These are phyloP conservation scores for Conus canariensis DNA, from an alignment of 2,888 invertebrate species.

Conservation along the genomic window DNA sequence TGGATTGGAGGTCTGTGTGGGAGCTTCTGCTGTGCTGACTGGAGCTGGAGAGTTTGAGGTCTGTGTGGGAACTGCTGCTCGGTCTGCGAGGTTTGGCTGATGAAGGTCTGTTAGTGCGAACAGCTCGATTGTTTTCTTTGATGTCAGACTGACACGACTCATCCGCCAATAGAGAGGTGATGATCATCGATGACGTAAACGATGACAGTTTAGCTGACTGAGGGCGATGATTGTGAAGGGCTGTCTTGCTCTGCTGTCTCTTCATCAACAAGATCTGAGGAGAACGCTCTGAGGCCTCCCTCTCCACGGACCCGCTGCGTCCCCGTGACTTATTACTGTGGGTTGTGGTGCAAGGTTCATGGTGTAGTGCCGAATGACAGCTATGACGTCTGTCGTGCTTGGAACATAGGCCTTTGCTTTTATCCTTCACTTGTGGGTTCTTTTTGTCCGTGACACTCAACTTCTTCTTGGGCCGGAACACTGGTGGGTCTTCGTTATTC, in stretches of 20 bases:
- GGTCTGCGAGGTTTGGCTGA: background rate
- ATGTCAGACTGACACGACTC: background rate
- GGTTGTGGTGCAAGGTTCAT: background rate
- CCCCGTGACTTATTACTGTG: background rate
- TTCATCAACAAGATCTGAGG: background rate
- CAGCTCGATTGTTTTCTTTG: background rate
- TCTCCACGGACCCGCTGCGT: background rate
- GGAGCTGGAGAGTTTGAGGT: background rate
- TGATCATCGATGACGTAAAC: background rate
- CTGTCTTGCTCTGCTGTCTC: slow-evolving; percentile 2
- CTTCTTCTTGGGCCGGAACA: background rate
- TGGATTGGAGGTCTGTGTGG: background rate
- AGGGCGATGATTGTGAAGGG: background rate
- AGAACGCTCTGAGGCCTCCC: background rate
- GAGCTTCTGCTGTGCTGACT: background rate
- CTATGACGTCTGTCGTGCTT: background rate
- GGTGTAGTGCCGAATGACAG: background rate
- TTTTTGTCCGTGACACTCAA: background rate
- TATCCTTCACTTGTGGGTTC: background rate
- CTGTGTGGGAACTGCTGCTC: background rate
- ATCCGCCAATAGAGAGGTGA: background rate
- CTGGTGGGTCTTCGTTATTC: background rate
- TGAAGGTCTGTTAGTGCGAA: background rate
- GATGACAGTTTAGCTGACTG: background rate
- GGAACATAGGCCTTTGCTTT: too few relatives aligned